Conservation (phyloP, 2,888 invertebrate species). For the Syrphus vitripennis region DNA sequence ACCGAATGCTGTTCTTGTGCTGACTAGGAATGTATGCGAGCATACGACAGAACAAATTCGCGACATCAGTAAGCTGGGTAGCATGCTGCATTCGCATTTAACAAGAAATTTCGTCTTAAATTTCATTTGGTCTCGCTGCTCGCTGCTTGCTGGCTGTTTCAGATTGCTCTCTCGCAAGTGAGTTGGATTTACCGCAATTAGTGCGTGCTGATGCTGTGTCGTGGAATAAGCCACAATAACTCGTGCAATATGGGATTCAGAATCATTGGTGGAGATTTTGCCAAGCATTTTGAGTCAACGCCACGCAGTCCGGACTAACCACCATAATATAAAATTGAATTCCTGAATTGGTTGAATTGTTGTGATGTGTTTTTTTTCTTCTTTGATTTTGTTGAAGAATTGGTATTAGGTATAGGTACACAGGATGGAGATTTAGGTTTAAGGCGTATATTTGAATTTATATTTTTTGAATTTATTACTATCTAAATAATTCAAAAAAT, state of each 20-base stretch:
- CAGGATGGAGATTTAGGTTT: background rate
- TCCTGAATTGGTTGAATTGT: conserved; percentile 13
- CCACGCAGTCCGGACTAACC: conserved; percentile 39
- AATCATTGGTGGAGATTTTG: background rate
- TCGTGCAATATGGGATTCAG: conserved; percentile 41
- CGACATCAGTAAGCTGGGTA: conserved; percentile 64
- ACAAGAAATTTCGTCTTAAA: conserved; percentile 61
- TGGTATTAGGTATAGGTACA: background rate
- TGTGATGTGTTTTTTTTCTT: background rate
- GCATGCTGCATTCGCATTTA: conserved; percentile 67
- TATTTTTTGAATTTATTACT: too few relatives aligned
- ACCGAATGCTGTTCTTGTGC: conserved; percentile 6
- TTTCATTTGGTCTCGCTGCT: conserved; percentile 52
- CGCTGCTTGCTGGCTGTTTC: too few relatives aligned
- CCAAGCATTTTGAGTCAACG: conserved; percentile 46
- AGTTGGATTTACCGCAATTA: conserved; percentile 61
- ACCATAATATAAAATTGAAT: conserved; percentile 35
- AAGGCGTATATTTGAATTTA: background rate
- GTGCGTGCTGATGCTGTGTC: conserved; percentile 53
- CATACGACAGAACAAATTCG: conserved; percentile 66
- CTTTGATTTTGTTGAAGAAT: background rate
- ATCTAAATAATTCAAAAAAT: too few relatives aligned
- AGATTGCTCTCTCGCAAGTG: conserved; percentile 23
- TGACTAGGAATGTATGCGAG: conserved; percentile 31
- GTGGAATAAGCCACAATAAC: conserved; percentile 13